phyloP scores from a whole-genome alignment of 2,888 invertebrate genomes.

The Geophilus truncorum region DNA sequence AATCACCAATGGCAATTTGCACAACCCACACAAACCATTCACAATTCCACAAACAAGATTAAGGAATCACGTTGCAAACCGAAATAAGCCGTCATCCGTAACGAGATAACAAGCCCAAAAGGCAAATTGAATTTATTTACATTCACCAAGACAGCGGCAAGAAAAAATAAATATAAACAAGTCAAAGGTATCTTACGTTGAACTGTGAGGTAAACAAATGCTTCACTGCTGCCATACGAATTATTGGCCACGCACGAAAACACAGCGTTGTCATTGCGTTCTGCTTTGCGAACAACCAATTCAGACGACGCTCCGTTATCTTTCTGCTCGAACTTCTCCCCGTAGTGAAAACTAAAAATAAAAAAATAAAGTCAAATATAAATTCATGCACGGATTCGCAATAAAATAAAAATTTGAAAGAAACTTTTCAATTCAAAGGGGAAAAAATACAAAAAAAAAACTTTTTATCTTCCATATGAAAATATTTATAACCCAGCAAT shows the following conservation, averaged over 20 bases:
- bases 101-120: background rate
- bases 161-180: background rate
- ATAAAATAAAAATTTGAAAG: conserved; percentile 1
- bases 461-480: background rate
- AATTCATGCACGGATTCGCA: background rate
- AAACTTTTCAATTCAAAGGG: background rate
- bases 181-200: conserved; percentile 28
- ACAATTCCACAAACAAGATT: background rate
- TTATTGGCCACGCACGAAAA: conserved; percentile 32
- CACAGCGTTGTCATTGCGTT: conserved; percentile 14
- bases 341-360: background rate
- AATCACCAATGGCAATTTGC: too few relatives aligned
- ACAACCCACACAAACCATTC: too few relatives aligned
- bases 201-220: conserved; percentile 12
- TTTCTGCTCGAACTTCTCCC: background rate
- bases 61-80: background rate
- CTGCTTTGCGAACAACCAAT: conserved; percentile 25
- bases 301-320: conserved; percentile 1
- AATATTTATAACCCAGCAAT: background rate
- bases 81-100: background rate
- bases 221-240: conserved; percentile 18
- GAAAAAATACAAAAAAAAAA: background rate
- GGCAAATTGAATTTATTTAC: background rate
- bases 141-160: background rate
- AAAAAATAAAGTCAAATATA: background rate